Evolutionary conservation across 2,888 invertebrate species (phyloP).

Genomic region (Allacma fusca): DNA sequence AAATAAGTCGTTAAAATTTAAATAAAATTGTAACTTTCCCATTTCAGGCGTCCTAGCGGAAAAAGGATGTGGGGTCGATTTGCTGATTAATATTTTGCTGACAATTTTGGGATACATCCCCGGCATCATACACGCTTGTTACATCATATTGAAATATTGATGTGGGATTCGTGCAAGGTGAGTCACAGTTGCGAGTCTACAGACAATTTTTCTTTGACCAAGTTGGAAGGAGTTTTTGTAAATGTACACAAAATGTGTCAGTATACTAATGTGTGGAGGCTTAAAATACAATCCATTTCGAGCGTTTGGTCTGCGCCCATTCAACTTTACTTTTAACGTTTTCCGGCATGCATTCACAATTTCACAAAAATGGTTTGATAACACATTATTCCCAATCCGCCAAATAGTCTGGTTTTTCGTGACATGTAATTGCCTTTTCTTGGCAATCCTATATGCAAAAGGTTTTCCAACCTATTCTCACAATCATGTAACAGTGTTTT

Average conservation of each 20-base stretch:
- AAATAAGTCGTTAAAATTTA: background rate
- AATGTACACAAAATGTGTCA: too few species aligned
- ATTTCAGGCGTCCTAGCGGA: slow-evolving; percentile 50
- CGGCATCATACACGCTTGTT: slow-evolving; percentile 59
- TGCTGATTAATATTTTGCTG: slow-evolving; percentile 61
- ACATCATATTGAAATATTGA: slow-evolving; percentile 54
- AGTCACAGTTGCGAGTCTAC: too few species aligned
- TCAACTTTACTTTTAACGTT: too few species aligned
- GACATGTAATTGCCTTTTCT: background rate
- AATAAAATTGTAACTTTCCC: background rate
- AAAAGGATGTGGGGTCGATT: slow-evolving; percentile 60
- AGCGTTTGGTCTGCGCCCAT: too few species aligned
- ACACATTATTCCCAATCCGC: background rate
- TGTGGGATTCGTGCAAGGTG: background rate
- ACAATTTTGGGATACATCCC: slow-evolving; percentile 61
- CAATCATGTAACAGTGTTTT: too few species aligned
- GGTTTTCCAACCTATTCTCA: too few species aligned
- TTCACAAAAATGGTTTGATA: background rate
- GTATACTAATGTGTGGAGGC: too few species aligned
- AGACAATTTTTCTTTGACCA: too few species aligned
- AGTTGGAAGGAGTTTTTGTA: too few species aligned
- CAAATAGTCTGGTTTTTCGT: background rate
- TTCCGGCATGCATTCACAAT: too few species aligned
- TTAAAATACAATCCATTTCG: too few species aligned
- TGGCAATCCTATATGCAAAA: too few species aligned